These are phyloP conservation scores for Lottia gigantea DNA, from an alignment of 2,888 invertebrate genomes.

Conservation along the genomic window DNA sequence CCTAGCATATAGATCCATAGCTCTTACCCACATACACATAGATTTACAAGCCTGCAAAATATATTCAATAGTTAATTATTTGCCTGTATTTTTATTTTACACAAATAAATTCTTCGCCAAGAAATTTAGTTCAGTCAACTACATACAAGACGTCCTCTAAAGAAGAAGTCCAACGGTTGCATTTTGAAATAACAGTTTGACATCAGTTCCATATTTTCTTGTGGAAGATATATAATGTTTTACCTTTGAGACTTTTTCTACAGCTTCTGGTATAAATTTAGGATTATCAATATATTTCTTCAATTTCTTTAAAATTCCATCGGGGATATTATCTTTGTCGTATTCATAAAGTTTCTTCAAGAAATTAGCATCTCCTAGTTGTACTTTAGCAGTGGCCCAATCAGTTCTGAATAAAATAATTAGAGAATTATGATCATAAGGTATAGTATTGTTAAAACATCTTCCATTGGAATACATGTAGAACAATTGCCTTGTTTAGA, in stretches of 20 bases:
- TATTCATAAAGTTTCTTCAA: slow-evolving; percentile 84
- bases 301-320: slow-evolving; percentile 79
- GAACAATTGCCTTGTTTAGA: no score
- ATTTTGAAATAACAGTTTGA: no score
- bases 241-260: slow-evolving; percentile 80
- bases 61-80: neutral
- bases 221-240: no score
- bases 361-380: slow-evolving; percentile 86
- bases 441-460: neutral
- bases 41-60: slow-evolving; percentile 82
- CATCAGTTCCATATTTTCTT: no score
- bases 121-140: no score
- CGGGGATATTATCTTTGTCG: slow-evolving; percentile 88
- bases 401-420: slow-evolving; percentile 75
- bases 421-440: neutral
- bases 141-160: no score
- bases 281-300: slow-evolving; percentile 85
- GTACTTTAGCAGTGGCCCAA: slow-evolving; percentile 85
- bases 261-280: slow-evolving; percentile 85
- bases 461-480: no score
- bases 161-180: no score
- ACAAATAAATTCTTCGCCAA: neutral
- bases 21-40: slow-evolving; percentile 92
- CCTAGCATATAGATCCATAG: slow-evolving; percentile 89
- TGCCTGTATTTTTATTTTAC: neutral